phyloP scores from a whole-genome alignment of 2,113 vertebrate genomes.

The Pterocles burchelli region DNA sequence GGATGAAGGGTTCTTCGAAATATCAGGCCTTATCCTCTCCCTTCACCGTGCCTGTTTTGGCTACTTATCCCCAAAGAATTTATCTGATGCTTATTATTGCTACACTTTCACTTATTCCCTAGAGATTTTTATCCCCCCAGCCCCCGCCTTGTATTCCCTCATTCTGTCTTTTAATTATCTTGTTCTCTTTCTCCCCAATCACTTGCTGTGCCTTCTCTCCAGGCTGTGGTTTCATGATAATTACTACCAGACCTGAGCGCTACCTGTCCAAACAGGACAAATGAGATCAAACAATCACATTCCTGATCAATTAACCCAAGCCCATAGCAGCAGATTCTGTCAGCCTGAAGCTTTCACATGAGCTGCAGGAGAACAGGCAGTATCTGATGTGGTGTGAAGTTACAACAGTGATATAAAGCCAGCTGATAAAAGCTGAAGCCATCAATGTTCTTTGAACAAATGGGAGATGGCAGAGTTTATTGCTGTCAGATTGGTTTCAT shows the following conservation, averaged over 20 bases:
- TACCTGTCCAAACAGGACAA: background rate
- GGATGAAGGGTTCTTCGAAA: background rate
- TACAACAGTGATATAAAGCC: background rate
- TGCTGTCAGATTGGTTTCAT: background rate
- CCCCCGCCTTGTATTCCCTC: background rate
- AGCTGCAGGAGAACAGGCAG: background rate
- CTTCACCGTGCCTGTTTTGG: background rate
- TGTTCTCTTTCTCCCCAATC: background rate
- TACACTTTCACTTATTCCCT: background rate
- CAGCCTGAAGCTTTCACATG: background rate
- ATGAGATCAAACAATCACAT: background rate
- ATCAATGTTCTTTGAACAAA: background rate
- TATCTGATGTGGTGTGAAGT: background rate
- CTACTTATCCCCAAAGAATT: background rate
- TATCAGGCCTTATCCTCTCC: background rate
- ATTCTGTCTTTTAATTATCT: background rate
- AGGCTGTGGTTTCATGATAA: background rate
- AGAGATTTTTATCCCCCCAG: background rate
- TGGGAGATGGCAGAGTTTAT: background rate
- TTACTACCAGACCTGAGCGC: background rate
- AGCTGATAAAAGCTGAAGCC: background rate
- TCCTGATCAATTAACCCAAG: background rate
- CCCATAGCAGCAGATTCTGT: background rate
- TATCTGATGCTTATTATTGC: background rate
- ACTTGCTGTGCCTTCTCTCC: background rate